Base-by-base conservation (phyloP, 2,113 vertebrate genomes). In the Barnardius zonarius region DNA sequence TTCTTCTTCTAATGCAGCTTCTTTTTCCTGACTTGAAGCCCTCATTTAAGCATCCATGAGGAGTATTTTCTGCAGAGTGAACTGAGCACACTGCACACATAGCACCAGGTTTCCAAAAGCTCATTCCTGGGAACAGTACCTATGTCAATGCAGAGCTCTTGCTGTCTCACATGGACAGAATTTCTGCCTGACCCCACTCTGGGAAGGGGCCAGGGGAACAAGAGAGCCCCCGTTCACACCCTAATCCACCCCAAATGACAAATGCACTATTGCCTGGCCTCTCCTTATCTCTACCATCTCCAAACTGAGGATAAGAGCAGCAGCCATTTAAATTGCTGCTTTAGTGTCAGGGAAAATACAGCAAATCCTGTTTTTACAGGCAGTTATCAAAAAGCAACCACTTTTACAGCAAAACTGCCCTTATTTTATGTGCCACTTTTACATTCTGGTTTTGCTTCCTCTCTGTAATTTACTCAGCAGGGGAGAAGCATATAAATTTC, bases 371-470 rank as follows among this genome's bases (percentile, higher is more conserved):
- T 2, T 54, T 81, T 72, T 78, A 51, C 61, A 63, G 33, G 39
- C 11, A 1, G 33, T 41, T 90, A 46, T 28, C 72, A 63, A 86
- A 92, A 83, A 83, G 27, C 64, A 74, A 90, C 18, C 4, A 6
- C 39, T 95, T 88, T 86, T 68, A 67, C 83, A 83, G 79, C 51
- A 75, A 64, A 81, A 57, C 55, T 35, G 44, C 57, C 72, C 49
- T 68, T 51, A 54, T 55, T 75, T 84, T 64, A 74, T 46, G 51
- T 66, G 73, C 44, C 80, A 61, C 86, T 95, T 88, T 88, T 63
- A n/a, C 68, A 59, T 67, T 91, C 73, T 82, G 80, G 52, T 77
- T 94, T 93, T 88, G 79, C 81, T 92, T 94, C 90, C 76, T 86
- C 69, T 78, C 62, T 88, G 88, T 57, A 92, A 93, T 92, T 95